Base-by-base conservation (phyloP, 2,888 invertebrate species). In the Bombyx huttoni region DNA sequence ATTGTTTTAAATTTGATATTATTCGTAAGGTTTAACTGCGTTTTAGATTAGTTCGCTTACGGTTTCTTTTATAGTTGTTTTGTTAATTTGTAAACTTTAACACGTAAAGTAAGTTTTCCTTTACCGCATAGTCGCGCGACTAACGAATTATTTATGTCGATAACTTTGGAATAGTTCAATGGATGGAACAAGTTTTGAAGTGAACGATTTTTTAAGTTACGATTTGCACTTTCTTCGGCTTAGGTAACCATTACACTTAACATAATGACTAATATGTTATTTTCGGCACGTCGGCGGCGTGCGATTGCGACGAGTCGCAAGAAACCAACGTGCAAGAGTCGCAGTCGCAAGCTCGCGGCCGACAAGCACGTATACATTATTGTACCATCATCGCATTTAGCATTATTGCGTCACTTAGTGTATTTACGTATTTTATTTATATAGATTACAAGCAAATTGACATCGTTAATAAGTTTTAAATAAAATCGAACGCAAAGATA, bases 31-130 rank as follows among this genome's bases (percentile, higher is more conserved):
- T 76, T 76, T 76, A 79, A 78, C 69, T 77, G 75, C 73, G 68
- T 70, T 70, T 70, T 75, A 75, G 80, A 73, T 76, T 82, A 84
- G 73, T 63, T 76, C 69, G 83, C 84, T 88, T 84, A 78, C 72
- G 75, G 76, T 81, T 86, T 79, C 61, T 59, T 68, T 80, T 77
- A 73, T 68, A 73, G 81, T 79, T 76, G 75, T 81, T 85, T 85
- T 83, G 81, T 85, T 84, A 84, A 76, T 77, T 75, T 83, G 80
- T 81, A 84, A 81, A 82, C 75, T 81, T 64, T 84, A 86, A 86
- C 82, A 79, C 66, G 73, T 71, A 71, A 74, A 72, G 71, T 59
- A 59, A 50, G 57, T 63, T 57, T 59, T 56, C 58, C 54, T 57
- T 63, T 71, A 72, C 68, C 72, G 71, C 67, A 67, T 79, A 78